Evolutionary conservation across 1,140 invertebrate species (phyloP).

Genomic region (Homalodisca vitripennis): DNA sequence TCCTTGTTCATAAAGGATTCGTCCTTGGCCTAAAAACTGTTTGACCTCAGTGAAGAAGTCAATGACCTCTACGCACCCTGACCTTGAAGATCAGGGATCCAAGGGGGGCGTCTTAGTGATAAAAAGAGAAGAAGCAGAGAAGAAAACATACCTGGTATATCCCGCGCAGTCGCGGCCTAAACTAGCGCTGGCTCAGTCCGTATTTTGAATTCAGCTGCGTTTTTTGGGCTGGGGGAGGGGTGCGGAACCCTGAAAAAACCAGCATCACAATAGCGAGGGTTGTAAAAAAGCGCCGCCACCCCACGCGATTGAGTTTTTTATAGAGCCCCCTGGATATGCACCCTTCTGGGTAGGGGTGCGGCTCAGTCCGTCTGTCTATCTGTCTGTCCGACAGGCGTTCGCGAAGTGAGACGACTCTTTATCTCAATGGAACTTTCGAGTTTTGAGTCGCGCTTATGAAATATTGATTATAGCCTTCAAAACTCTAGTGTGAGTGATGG

Average conservation of each 20-base stretch:
- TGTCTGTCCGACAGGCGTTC: background rate
- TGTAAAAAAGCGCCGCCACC: constrained; percentile 26
- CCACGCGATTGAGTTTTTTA: constrained; percentile 26
- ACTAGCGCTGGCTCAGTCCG: background rate
- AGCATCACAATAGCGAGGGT: constrained; percentile 21
- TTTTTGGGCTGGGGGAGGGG: constrained; percentile 15
- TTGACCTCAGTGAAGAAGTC: background rate
- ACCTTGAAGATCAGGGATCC: background rate
- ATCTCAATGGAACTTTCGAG: no score
- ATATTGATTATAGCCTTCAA: no score
- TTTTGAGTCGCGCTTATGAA: no score
- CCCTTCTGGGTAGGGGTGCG: background rate
- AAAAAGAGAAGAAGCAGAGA: background rate
- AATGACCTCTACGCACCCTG: background rate
- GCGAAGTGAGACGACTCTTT: background rate
- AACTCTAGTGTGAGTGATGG: no score
- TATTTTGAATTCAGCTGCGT: constrained; percentile 28
- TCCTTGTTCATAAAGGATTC: background rate
- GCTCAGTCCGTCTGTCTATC: background rate
- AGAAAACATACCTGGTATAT: constrained; percentile 5
- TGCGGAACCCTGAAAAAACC: constrained; percentile 14
- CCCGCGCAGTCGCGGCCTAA: background rate
- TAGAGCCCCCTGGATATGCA: constrained; percentile 17
- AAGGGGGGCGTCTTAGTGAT: background rate
- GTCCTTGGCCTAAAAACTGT: no score